These are phyloP conservation scores for Silurus meridionalis DNA, from an alignment of 2,113 vertebrate species.

Conservation along the genomic window DNA sequence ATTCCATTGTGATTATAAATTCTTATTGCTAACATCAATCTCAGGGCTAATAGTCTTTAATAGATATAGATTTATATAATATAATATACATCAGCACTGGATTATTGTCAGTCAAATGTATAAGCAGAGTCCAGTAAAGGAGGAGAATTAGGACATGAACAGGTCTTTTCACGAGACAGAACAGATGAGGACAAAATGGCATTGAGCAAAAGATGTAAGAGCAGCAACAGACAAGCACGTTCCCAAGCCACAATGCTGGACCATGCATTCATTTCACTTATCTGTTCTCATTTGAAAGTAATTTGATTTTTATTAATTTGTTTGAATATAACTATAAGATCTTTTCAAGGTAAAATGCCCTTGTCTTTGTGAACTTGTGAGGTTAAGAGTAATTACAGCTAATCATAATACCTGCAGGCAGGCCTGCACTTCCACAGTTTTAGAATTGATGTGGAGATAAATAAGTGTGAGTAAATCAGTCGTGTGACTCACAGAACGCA, in stretches of 20 bases:
- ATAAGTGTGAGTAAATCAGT: slow-evolving; percentile 37
- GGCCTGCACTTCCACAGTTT: slow-evolving; percentile 50
- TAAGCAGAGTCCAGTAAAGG: slow-evolving; percentile 47
- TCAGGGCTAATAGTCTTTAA: slow-evolving; percentile 58
- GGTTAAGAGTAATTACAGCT: slow-evolving; percentile 57
- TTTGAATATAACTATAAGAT: slow-evolving; percentile 47
- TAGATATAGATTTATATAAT: slow-evolving; percentile 38
- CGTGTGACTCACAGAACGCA: slow-evolving; percentile 15
- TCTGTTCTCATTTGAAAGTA: slow-evolving; percentile 40
- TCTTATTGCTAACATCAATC: slow-evolving; percentile 76
- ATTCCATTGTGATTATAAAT: slow-evolving; percentile 58
- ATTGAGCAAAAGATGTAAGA: slow-evolving; percentile 56
- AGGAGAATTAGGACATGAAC: slow-evolving; percentile 68
- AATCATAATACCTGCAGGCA: slow-evolving; percentile 48
- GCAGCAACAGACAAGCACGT: slow-evolving; percentile 57
- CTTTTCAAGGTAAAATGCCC: slow-evolving; percentile 57
- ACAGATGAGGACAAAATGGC: slow-evolving; percentile 50
- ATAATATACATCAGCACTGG: slow-evolving; percentile 55
- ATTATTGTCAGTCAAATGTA: slow-evolving; percentile 67
- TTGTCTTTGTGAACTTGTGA: slow-evolving; percentile 38
- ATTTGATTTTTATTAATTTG: slow-evolving; percentile 24
- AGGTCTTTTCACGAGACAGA: slow-evolving; percentile 50
- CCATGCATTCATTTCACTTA: slow-evolving; percentile 60
- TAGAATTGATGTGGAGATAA: slow-evolving; percentile 46
- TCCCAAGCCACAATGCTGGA: slow-evolving; percentile 55